A percentile compares a stretch with the other conserved stretches of the same genome.
phyloP scores from a whole-genome alignment of 1,140 invertebrate genomes.

The Drosophila ohnishii region DNA sequence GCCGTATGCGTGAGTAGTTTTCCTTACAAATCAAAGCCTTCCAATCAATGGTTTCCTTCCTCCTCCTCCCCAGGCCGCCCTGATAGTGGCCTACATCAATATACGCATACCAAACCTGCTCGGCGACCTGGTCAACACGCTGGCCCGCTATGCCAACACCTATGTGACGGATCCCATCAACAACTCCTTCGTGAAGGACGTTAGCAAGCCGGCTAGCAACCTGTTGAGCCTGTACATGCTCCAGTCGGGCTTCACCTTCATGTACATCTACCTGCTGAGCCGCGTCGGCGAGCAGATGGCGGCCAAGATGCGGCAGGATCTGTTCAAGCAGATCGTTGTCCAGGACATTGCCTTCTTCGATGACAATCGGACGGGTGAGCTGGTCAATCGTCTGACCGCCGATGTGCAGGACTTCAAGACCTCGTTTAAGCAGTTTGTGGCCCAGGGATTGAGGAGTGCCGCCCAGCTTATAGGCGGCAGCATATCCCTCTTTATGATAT shows the following conservation, averaged over 20 bases:
- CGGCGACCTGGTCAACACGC: constrained; percentile 90
- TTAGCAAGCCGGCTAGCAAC: constrained; percentile 87
- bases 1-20: constrained; percentile 84
- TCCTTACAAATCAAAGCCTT: too few relatives aligned
- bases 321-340: constrained; percentile 92
- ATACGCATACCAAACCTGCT: constrained; percentile 91
- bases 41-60: not conserved
- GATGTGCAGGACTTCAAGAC: constrained; percentile 99
- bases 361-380: constrained; percentile 93
- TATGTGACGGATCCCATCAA: constrained; percentile 75
- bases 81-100: constrained; percentile 91
- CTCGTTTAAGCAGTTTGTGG: constrained; percentile 95
- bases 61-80: constrained; percentile 87
- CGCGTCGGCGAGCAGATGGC: constrained; percentile 94
- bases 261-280: constrained; percentile 93
- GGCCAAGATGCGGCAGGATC: constrained; percentile 89
- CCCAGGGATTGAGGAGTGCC: constrained; percentile 92
- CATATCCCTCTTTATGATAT: constrained; percentile 86
- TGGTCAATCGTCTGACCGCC: constrained; percentile 93
- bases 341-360: constrained; percentile 97
- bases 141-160: constrained; percentile 85
- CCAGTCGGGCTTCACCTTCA: constrained; percentile 94
- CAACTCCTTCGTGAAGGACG: constrained; percentile 85
- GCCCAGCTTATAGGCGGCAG: constrained; percentile 88
- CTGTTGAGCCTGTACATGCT: constrained; percentile 87